Evolutionary conservation across 2,888 invertebrate genomes (phyloP), one percentile per base, ranked within the genome.

Genomic region (Nephrocerus scutellatus): DNA sequence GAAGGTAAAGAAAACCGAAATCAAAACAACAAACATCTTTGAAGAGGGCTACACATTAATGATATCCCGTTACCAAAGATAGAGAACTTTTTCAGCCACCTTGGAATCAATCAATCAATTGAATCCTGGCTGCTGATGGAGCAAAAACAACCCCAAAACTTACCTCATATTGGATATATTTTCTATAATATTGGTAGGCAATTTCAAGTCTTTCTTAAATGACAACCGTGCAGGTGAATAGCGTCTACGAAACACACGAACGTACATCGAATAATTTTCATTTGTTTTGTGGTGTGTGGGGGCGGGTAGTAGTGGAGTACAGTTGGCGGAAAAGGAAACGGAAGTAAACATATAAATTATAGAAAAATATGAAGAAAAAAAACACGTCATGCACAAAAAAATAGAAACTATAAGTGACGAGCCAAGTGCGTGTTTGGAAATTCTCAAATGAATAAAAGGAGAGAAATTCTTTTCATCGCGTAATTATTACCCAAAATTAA

Each of bases 181-280:
- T 72, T 84, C 84, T 71, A 85, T 78, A 66, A 84, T 76, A 66
- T 82, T 82, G 64, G 82, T 79, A 56, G 82, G 78, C 62, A 82
- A 74, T 74, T 81, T 82, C 73, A 84, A 77, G 69, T 84, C 83
- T 74, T 84, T 85, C 70, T 83, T 79, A 70, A 86, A 77, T 66
- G 84, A 84, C 70, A 85, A 75, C 70, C 85, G 75, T 73, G 78
- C 81, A 60, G 85, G 82, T 73, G 84, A 84, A 76, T 83, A 84
- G 72, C 85, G 85, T 77, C 85, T 86, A 82, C 59, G 59, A 50
- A 54, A 56, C 50, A 54, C n/a, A n/a, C n/a, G n/a, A n/a, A n/a
- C n/a, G n/a, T n/a, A n/a, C n/a, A n/a, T n/a, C n/a, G n/a, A n/a
- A n/a, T n/a, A n/a, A n/a, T n/a, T n/a, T n/a, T n/a, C n/a, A n/a